These are phyloP conservation scores for Macrobrachium nipponense DNA, from an alignment of 1,140 invertebrate species.

Conservation along the genomic window DNA sequence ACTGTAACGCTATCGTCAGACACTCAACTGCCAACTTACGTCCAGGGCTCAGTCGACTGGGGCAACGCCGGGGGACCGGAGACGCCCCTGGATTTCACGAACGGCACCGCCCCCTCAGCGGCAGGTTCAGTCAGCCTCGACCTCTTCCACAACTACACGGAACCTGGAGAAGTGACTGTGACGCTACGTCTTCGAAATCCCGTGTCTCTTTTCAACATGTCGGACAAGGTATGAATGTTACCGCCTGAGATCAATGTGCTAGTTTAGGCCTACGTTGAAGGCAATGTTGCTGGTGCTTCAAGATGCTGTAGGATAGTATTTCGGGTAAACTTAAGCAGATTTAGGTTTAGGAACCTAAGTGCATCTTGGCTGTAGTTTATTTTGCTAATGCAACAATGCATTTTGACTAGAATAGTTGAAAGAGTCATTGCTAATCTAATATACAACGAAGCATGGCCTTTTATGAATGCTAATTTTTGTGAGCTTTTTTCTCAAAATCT, in stretches of 20 bases:
- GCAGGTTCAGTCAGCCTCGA: neutral
- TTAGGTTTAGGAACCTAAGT: too few relatives aligned
- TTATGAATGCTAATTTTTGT: too few relatives aligned
- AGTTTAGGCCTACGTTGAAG: neutral
- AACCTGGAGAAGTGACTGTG: neutral
- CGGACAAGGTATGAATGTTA: neutral
- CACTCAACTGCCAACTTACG: neutral
- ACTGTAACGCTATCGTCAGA: neutral
- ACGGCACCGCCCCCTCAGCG: neutral
- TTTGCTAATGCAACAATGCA: too few relatives aligned
- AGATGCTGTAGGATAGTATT: too few relatives aligned
- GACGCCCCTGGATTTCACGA: neutral
- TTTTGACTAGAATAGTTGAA: too few relatives aligned
- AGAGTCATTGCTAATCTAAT: too few relatives aligned
- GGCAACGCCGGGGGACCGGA: neutral
- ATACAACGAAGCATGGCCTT: too few relatives aligned
- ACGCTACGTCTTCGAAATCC: neutral
- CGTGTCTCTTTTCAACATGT: neutral
- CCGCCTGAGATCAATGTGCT: neutral
- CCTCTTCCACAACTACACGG: constrained; percentile 5
- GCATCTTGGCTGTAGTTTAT: too few relatives aligned
- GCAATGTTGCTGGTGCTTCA: too few relatives aligned
- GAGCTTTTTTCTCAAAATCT: too few relatives aligned
- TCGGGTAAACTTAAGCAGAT: too few relatives aligned
- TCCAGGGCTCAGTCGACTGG: neutral